phyloP scores from a whole-genome alignment of 2,888 invertebrate species.

The Caenorhabditis sulstoni region DNA sequence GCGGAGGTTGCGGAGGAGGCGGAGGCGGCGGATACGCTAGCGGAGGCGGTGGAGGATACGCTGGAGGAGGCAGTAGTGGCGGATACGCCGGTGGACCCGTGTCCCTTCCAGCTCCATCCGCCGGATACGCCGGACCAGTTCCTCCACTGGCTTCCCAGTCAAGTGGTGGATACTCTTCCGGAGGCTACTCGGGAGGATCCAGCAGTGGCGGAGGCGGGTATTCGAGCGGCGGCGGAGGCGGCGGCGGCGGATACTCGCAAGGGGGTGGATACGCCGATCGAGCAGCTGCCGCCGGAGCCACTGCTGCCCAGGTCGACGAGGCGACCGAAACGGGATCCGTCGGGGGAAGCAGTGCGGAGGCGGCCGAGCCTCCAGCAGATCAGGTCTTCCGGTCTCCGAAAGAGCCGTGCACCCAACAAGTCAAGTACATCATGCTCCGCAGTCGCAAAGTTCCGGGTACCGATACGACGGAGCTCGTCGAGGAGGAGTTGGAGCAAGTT shows the following conservation, averaged over 20 bases:
- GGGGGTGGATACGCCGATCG: slow-evolving; percentile 30
- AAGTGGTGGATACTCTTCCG: slow-evolving; percentile 13
- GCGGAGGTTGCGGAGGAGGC: slow-evolving; percentile 27
- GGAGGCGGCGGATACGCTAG: slow-evolving; percentile 36
- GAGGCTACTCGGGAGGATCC: slow-evolving; percentile 6
- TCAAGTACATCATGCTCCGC: slow-evolving; percentile 65
- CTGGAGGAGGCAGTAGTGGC: slow-evolving; percentile 32
- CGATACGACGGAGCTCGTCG: slow-evolving; percentile 49
- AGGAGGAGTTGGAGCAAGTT: slow-evolving; percentile 63
- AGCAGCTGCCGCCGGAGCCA: slow-evolving; percentile 56
- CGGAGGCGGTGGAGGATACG: slow-evolving; percentile 28
- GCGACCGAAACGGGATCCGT: slow-evolving; percentile 31
- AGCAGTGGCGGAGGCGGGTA: slow-evolving; percentile 40
- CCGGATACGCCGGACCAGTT: slow-evolving; percentile 23
- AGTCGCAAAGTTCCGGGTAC: slow-evolving; percentile 52
- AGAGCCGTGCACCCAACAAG: slow-evolving; percentile 31
- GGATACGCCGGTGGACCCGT: slow-evolving; percentile 46
- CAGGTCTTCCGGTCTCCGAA: slow-evolving; percentile 63
- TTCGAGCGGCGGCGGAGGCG: slow-evolving; percentile 20
- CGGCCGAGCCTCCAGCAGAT: slow-evolving; percentile 30
- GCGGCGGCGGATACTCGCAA: slow-evolving; percentile 16
- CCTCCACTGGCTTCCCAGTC: slow-evolving; percentile 16
- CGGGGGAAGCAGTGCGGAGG: slow-evolving; percentile 6
- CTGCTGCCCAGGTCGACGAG: slow-evolving; percentile 57
- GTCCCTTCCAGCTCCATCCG: slow-evolving; percentile 33